Evolutionary conservation across 2,113 vertebrate species (phyloP).

Genomic region (Tachysurus fulvidraco): DNA sequence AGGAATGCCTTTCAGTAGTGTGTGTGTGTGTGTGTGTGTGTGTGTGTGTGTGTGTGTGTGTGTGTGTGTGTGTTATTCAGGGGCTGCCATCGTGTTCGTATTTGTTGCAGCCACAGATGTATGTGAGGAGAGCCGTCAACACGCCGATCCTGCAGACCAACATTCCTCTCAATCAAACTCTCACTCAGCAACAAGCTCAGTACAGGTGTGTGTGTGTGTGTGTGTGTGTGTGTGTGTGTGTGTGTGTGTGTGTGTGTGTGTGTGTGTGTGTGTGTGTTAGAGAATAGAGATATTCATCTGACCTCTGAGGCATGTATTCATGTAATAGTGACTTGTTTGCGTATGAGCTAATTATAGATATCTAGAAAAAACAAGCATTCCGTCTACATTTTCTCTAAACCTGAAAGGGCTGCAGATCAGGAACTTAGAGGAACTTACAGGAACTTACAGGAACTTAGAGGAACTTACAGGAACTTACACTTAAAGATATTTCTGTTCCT

Average conservation of each 20-base stretch:
- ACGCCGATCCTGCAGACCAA: constrained; percentile 77
- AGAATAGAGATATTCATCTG: background rate
- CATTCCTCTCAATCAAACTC: constrained; percentile 65
- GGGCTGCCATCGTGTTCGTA: constrained; percentile 87
- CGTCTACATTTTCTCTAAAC: background rate
- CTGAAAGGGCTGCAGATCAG: background rate
- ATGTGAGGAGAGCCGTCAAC: constrained; percentile 78
- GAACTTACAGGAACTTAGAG: too few species aligned
- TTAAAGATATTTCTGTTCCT: too few species aligned
- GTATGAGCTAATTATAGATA: background rate
- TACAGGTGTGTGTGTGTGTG: constrained; percentile 80
- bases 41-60: background rate
- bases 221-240: constrained; percentile 1
- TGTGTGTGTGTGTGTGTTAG: background rate
- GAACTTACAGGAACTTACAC: too few species aligned
- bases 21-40: background rate
- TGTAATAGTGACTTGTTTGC: background rate
- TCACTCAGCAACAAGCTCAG: constrained; percentile 73
- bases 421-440: background rate
- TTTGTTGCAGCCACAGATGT: constrained; percentile 89
- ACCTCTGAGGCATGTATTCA: background rate
- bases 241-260: background rate
- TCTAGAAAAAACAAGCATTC: background rate
- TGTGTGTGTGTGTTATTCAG: constrained; percentile 64
- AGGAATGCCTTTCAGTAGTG: background rate